A percentile compares a stretch with the other conserved stretches of the same genome.
Conservation (phyloP, 2,113 vertebrate species). For the Indri indri region DNA sequence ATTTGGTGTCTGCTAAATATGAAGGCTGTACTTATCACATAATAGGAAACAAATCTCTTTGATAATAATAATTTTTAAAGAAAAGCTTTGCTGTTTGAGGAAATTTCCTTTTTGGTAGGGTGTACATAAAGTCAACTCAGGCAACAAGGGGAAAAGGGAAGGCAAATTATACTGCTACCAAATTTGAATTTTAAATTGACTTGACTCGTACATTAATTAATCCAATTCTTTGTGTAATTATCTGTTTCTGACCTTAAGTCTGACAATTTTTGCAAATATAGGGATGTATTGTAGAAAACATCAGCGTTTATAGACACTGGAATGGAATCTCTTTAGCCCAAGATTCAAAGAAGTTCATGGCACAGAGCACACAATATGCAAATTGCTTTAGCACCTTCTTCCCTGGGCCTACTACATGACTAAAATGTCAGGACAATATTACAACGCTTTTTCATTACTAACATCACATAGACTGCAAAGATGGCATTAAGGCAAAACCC, state of each 20-base stretch:
- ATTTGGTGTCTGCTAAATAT: background rate
- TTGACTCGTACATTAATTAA: conserved; percentile 45
- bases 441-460: conserved; percentile 62
- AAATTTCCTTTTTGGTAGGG: background rate
- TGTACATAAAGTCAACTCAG: background rate
- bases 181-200: conserved; percentile 53
- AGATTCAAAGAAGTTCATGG: conserved; percentile 26
- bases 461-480: conserved; percentile 23
- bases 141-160: background rate
- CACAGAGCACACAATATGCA: conserved; percentile 11
- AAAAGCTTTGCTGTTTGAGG: background rate
- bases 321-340: conserved; percentile 25
- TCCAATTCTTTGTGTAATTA: background rate
- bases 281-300: background rate
- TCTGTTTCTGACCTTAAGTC: conserved; percentile 34
- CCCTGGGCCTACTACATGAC: background rate
- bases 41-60: background rate
- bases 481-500: conserved; percentile 40
- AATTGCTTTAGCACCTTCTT: background rate
- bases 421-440: conserved; percentile 47
- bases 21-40: background rate
- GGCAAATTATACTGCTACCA: background rate
- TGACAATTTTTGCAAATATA: background rate
- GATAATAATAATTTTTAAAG: conserved; percentile 8
- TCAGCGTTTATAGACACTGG: background rate